These are phyloP conservation scores for Acromyrmex echinatior DNA, from an alignment of 1,140 invertebrate species.

Conservation along the genomic window DNA sequence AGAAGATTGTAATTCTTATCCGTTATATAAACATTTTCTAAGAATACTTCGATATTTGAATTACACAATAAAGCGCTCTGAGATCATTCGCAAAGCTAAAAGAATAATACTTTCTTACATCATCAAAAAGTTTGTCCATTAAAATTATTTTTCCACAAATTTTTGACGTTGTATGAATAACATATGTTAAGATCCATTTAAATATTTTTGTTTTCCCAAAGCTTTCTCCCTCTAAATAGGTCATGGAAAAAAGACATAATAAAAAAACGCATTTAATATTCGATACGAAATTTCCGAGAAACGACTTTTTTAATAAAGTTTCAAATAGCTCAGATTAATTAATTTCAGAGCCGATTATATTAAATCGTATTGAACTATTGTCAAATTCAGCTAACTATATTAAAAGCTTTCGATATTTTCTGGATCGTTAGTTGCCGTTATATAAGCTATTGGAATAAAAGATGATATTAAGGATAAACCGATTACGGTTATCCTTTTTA, in stretches of 20 bases:
- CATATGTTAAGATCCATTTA: conserved; percentile 15
- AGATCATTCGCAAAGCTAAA: conserved; percentile 1
- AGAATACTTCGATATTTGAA: neutral
- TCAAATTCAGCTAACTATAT: neutral
- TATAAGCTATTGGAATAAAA: conserved; percentile 21
- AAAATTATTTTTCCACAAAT: conserved; percentile 14
- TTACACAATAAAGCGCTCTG: neutral
- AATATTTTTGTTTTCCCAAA: conserved; percentile 16
- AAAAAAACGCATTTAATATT: neutral
- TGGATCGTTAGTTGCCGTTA: neutral
- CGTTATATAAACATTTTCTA: neutral
- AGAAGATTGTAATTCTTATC: neutral
- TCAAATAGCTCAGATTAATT: neutral
- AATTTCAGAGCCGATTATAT: neutral
- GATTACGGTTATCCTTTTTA: neutral
- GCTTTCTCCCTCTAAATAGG: neutral
- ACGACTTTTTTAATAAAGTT: neutral
- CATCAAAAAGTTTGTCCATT: neutral
- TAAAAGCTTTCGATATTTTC: neutral
- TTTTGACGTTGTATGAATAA: neutral
- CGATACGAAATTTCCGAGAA: neutral
- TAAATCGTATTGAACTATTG: neutral
- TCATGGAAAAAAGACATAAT: neutral
- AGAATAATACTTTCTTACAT: conserved; percentile 5
- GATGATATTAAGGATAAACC: neutral